Percentiles rank a stretch among this genome's conserved stretches.
Conservation (phyloP, 2,113 vertebrate genomes). For the Paradisaea rubra region DNA sequence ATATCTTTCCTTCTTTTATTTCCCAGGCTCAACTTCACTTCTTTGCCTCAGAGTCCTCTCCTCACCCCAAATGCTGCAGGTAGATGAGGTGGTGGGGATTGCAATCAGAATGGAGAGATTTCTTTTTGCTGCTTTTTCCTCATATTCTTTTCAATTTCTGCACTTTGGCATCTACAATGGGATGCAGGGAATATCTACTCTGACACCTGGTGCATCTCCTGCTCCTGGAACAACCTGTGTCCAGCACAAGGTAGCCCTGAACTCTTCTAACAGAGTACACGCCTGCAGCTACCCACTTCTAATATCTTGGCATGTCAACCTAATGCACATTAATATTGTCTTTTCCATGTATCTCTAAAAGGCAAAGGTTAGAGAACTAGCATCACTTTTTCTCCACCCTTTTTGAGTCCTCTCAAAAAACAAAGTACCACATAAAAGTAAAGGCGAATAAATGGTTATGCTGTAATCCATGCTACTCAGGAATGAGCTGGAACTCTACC, state of each 20-base stretch:
- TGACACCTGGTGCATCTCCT: not conserved
- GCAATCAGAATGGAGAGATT: not conserved
- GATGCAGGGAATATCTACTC: not conserved
- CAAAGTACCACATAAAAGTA: not conserved
- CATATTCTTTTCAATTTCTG: not conserved
- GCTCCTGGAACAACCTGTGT: not conserved
- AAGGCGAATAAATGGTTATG: not conserved
- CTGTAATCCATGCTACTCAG: rapidly evolving
- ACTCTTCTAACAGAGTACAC: not conserved
- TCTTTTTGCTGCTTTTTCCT: not conserved
- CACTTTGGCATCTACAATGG: rapidly evolving
- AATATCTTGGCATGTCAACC: not conserved
- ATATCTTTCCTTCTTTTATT: not conserved
- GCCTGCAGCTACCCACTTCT: rapidly evolving
- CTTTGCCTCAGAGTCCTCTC: not conserved
- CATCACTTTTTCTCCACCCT: rapidly evolving
- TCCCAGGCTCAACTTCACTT: not conserved
- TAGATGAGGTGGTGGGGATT: rapidly evolving
- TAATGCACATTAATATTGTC: not conserved
- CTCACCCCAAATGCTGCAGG: not conserved
- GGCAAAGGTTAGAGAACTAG: not conserved
- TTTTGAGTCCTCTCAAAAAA: not conserved
- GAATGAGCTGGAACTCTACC: not conserved
- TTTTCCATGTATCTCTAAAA: not conserved
- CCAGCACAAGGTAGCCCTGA: not conserved